Evolutionary conservation across 2,888 invertebrate species (phyloP), one percentile per base, ranked within the genome.

Genomic region (Dexiosoma caninum): DNA sequence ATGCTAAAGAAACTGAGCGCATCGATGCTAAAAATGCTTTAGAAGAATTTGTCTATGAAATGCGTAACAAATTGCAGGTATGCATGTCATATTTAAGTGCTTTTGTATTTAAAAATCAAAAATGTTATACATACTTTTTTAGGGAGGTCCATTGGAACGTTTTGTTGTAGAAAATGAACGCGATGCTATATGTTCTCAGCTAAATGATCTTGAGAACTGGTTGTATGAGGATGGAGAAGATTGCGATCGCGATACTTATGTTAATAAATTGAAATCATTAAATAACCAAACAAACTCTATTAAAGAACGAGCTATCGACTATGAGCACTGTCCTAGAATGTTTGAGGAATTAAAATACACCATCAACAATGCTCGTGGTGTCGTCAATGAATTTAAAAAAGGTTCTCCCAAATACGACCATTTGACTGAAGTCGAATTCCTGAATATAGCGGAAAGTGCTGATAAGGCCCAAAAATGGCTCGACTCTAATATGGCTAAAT

Each of bases 41-140:
- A 0, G 99, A 99, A 90, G 99, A 99, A 90, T 99, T 98, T 88
- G 97, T 99, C 32, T 99, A 99, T 89, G 98, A 98, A 86, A 92
- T 98, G 90, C 93, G 99, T 70, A 95, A 96, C 77, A 97, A 98
- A 89, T 90, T 99, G 67, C 93, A 93, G 44, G 90, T 90, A 51
- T 42, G 10, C 7, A 19, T 8, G 8, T 8, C n/a, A 37, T 32
- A 37, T 37, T n/a, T 37, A 2, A 37, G 3, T 53, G 10, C 19
- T 2, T 6, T 16, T 16, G 2, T 16, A 42, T 12, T 14, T 40
- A 27, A 9, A 59, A n/a, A n/a, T n/a, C n/a, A 30, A 53, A 4
- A 44, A 27, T 27, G 6, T 27, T 42, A 27, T 30, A 3, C 9
- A 5, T 42, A 16, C n/a, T 60, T 55, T 27, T 3, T 27, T 93